A percentile compares a stretch with the other conserved stretches of the same genome.
Evolutionary conservation across 2,113 vertebrate species (phyloP).

Genomic region (Rynchops niger): DNA sequence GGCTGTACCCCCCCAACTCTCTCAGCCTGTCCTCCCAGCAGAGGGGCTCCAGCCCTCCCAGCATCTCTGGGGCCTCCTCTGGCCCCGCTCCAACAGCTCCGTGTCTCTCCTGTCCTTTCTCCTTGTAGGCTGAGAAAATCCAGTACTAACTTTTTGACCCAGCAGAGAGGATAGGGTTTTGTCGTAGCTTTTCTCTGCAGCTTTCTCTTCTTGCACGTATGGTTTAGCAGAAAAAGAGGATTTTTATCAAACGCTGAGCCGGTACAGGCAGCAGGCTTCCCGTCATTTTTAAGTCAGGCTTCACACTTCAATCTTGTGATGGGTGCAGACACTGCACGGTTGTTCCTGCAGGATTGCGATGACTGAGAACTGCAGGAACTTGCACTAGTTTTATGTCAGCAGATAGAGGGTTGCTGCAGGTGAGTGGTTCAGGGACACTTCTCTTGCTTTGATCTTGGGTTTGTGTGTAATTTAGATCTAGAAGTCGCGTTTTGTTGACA

Average conservation of each 20-base stretch:
- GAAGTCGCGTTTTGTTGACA: not conserved
- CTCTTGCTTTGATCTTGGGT: not conserved
- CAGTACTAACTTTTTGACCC: not conserved
- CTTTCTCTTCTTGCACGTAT: not conserved
- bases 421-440: not conserved
- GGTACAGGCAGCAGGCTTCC: not conserved
- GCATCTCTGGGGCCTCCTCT: not conserved
- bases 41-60: too few relatives aligned
- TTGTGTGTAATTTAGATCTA: not conserved
- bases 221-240: not conserved
- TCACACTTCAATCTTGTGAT: not conserved
- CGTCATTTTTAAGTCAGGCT: not conserved
- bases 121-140: not conserved
- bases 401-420: not conserved
- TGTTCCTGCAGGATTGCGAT: not conserved
- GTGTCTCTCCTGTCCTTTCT: not conserved
- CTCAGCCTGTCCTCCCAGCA: not conserved
- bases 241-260: not conserved
- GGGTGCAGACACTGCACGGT: fast-evolving
- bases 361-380: not conserved
- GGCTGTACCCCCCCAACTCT: not conserved
- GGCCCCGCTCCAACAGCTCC: not conserved
- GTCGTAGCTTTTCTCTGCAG: not conserved
- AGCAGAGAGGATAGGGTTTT: not conserved
- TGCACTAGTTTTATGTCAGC: fast-evolving